Conservation (phyloP, 1,140 invertebrate species). For the Orius insidiosus region DNA sequence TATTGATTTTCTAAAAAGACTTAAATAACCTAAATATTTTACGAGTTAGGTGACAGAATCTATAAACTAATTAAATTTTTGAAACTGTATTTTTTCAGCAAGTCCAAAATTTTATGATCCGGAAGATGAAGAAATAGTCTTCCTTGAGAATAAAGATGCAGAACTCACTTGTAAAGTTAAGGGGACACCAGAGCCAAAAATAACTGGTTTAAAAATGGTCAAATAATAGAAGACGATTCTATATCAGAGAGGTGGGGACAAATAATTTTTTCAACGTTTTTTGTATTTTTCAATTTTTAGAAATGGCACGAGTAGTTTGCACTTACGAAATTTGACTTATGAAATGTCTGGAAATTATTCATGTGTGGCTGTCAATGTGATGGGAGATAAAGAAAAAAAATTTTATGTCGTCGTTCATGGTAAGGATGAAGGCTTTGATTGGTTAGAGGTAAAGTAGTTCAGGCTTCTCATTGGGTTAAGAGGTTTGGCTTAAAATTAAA, state of each 20-base stretch:
- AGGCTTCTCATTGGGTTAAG: no score
- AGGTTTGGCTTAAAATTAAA: no score
- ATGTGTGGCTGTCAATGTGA: slow-evolving; percentile 33
- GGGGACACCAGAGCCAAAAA: slow-evolving; percentile 3
- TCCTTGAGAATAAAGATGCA: not conserved
- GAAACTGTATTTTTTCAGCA: no score
- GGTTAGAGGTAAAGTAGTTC: no score
- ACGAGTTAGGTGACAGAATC: no score
- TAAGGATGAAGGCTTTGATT: slow-evolving; percentile 23
- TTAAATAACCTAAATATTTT: no score
- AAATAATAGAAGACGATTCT: not conserved
- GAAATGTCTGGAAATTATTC: slow-evolving; percentile 26
- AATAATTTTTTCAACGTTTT: no score
- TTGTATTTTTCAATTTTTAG: no score
- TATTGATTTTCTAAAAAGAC: no score
- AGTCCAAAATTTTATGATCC: not conserved
- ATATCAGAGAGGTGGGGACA: not conserved
- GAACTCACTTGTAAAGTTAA: slow-evolving; percentile 6
- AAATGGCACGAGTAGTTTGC: slow-evolving; percentile 5
- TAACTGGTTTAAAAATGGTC: slow-evolving; percentile 6
- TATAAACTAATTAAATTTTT: no score
- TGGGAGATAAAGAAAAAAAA: slow-evolving; percentile 31
- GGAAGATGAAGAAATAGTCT: slow-evolving; percentile 8
- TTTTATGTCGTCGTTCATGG: slow-evolving; percentile 32
- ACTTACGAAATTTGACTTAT: slow-evolving; percentile 15